A percentile compares a stretch with the other conserved stretches of the same genome.
Conservation (phyloP, 1,140 invertebrate species). For the Ptiloglossa arizonensis region DNA sequence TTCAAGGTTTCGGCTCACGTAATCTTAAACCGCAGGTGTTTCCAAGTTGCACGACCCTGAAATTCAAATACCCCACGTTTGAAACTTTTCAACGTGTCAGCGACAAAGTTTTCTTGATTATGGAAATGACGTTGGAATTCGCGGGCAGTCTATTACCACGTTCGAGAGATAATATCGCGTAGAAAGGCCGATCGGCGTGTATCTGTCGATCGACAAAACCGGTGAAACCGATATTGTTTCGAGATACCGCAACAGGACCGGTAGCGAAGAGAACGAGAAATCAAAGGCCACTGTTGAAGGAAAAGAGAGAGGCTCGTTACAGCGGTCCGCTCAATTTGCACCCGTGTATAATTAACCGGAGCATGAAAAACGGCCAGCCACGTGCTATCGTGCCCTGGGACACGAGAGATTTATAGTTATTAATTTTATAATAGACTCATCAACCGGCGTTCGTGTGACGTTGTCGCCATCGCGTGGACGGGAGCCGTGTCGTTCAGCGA, state of each 20-base stretch:
- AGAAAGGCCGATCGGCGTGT: background rate
- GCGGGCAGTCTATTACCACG: background rate
- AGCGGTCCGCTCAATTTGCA: slow-evolving; percentile 74
- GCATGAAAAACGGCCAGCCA: slow-evolving; percentile 76
- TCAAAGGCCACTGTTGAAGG: background rate
- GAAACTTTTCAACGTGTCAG: no score
- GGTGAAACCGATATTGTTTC: slow-evolving; percentile 3
- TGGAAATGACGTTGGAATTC: slow-evolving; percentile 10
- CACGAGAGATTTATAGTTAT: slow-evolving; percentile 78
- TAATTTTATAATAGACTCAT: slow-evolving; percentile 81
- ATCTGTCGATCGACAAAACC: background rate
- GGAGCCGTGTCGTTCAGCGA: background rate
- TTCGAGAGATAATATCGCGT: background rate
- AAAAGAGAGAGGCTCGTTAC: slow-evolving; percentile 63
- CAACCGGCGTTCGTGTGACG: slow-evolving; percentile 57
- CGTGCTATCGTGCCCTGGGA: slow-evolving; percentile 71
- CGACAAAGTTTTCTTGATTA: background rate
- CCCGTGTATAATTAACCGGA: slow-evolving; percentile 78
- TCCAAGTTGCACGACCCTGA: no score
- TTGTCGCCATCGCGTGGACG: slow-evolving; percentile 6
- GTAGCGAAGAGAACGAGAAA: slow-evolving; percentile 17
- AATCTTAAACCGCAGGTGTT: no score
- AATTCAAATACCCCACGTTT: no score
- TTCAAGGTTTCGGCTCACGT: no score
- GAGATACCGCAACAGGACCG: background rate